phyloP scores from a whole-genome alignment of 2,113 vertebrate genomes.

The Otis tarda region DNA sequence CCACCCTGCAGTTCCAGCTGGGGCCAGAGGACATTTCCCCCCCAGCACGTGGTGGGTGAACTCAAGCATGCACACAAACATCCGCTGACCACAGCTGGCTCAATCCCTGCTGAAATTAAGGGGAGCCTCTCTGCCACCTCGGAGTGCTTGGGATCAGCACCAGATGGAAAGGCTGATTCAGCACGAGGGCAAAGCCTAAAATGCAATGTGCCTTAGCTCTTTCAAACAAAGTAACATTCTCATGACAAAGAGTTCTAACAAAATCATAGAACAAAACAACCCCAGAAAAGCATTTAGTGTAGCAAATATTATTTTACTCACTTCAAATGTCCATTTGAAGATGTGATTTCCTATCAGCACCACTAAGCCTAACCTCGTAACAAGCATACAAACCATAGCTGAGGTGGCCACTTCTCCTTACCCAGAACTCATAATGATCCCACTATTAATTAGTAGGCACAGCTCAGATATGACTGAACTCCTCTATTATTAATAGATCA shows the following conservation, averaged over 20 bases:
- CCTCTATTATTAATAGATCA: not conserved
- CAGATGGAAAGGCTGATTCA: not conserved
- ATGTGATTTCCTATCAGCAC: not conserved
- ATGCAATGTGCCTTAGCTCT: not conserved
- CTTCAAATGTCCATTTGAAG: not conserved
- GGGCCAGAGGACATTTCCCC: not conserved
- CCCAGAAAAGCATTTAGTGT: not conserved
- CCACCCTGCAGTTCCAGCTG: not conserved
- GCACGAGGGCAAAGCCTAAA: not conserved
- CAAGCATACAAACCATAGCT: not conserved
- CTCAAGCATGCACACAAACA: not conserved
- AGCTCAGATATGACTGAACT: not conserved
- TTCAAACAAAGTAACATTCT: not conserved
- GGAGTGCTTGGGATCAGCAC: not conserved
- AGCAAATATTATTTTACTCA: not conserved
- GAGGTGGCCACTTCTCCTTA: not conserved
- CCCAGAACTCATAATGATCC: not conserved
- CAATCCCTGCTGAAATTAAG: not conserved
- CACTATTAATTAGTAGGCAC: not conserved
- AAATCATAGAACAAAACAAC: not conserved
- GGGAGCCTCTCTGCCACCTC: rapidly evolving
- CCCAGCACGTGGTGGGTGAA: rapidly evolving
- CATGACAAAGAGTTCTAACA: not conserved
- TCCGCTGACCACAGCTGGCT: not conserved
- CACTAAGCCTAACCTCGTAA: not conserved